Conservation (phyloP, 2,888 invertebrate species). For the Pterobdella sp. region DNA sequence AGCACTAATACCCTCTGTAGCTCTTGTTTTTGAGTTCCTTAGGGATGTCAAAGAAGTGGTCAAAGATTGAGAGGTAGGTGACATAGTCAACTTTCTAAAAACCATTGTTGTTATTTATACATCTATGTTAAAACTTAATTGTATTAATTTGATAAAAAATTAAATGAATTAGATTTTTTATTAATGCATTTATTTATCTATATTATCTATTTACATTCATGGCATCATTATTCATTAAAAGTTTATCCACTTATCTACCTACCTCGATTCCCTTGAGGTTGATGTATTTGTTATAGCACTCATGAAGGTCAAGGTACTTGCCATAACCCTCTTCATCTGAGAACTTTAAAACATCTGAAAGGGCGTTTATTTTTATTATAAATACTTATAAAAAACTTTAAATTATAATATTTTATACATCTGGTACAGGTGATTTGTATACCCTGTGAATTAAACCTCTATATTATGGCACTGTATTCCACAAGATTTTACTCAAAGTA, state of each 20-base stretch:
- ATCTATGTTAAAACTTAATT: no score
- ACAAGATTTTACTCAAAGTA: no score
- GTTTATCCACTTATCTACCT: no score
- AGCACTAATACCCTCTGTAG: slow-evolving; percentile 66
- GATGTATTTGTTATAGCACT: slow-evolving; percentile 87
- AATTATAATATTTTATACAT: no score
- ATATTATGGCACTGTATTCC: no score
- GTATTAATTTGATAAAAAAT: background rate
- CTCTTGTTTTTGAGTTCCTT: slow-evolving; percentile 59
- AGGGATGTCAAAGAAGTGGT: slow-evolving; percentile 88
- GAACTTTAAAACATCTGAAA: slow-evolving; percentile 73
- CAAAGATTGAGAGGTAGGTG: slow-evolving; percentile 82
- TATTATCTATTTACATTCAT: no score
- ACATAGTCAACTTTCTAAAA: slow-evolving; percentile 73
- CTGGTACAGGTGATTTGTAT: no score
- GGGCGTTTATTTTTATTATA: background rate
- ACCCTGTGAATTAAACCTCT: no score
- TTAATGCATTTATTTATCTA: background rate
- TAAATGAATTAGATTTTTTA: background rate
- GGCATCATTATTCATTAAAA: no score
- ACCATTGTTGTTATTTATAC: slow-evolving; percentile 25
- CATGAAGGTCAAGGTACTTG: slow-evolving; percentile 90
- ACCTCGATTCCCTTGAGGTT: slow-evolving; percentile 93
- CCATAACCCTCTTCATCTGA: slow-evolving; percentile 99
- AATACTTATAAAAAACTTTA: no score